Evolutionary conservation across 2,888 invertebrate species (phyloP).

Genomic region (Drosophila subquinaria): DNA sequence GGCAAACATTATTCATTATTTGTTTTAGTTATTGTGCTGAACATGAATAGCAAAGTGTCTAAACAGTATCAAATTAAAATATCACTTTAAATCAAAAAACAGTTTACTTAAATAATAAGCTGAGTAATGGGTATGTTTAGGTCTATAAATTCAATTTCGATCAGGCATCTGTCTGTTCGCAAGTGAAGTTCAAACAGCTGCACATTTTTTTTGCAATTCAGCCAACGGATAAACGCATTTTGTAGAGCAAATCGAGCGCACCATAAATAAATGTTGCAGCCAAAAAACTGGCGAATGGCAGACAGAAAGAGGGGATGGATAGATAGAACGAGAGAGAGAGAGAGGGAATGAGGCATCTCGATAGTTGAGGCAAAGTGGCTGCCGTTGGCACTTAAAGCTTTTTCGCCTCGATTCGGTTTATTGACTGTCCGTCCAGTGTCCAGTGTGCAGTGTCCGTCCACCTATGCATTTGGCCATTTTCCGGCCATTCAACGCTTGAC

Average conservation of each 20-base stretch:
- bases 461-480: conserved; percentile 29
- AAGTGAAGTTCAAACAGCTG: conserved; percentile 20
- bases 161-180: neutral
- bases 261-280: conserved; percentile 63
- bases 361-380: conserved; percentile 34
- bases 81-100: too few species aligned
- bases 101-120: neutral
- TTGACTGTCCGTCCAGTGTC: conserved; percentile 37
- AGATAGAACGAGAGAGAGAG: neutral
- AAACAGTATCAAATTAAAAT: too few species aligned
- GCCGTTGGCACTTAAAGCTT: conserved; percentile 52
- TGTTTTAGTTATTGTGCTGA: too few species aligned
- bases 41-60: neutral
- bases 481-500: conserved; percentile 15
- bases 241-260: conserved; percentile 55
- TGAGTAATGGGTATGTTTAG: conserved; percentile 5
- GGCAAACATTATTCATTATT: neutral
- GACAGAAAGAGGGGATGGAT: conserved; percentile 6
- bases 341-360: neutral
- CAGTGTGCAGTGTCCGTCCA: conserved; percentile 18
- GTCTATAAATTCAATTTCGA: neutral
- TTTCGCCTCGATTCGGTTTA: conserved; percentile 59
- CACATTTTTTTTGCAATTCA: conserved; percentile 11
- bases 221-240: conserved; percentile 40
- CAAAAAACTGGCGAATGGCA: conserved; percentile 1